Evolutionary conservation across 2,797 vertebrate genomes (phyloP).

Genomic region (Gephyroberyx darwinii): DNA sequence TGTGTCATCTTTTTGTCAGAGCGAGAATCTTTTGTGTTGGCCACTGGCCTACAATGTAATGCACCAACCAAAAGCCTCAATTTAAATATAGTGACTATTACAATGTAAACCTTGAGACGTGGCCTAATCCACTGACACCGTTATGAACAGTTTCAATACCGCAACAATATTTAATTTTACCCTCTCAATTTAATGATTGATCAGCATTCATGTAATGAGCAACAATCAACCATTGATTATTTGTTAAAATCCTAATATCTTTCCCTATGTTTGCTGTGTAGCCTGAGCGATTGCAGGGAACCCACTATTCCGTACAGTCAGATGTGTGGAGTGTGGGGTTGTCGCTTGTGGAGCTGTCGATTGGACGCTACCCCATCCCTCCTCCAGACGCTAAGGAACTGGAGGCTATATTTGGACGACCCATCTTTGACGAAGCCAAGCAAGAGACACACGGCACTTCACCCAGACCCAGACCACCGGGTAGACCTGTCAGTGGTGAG

Average conservation of each 20-base stretch:
- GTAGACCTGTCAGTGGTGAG: slow-evolving; percentile 61
- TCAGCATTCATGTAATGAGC: not conserved
- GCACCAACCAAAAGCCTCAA: not conserved
- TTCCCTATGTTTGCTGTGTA: slow-evolving; percentile 51
- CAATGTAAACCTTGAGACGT: not conserved
- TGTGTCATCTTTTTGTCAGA: not conserved
- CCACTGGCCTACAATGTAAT: not conserved
- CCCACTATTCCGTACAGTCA: slow-evolving; percentile 90
- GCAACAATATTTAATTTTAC: not conserved
- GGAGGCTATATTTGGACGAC: slow-evolving; percentile 87
- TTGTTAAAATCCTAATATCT: not conserved
- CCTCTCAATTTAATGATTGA: not conserved
- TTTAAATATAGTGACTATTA: not conserved
- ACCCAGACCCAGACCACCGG: slow-evolving; percentile 84
- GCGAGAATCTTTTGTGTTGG: not conserved
- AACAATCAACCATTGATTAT: not conserved
- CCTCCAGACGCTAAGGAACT: slow-evolving; percentile 89
- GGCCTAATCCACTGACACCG: not conserved
- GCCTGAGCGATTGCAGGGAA: slow-evolving; percentile 91
- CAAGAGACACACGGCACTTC: slow-evolving; percentile 83
- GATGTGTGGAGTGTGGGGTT: slow-evolving; percentile 94
- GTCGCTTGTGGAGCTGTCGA: slow-evolving; percentile 88
- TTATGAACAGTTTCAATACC: not conserved
- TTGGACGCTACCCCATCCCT: slow-evolving; percentile 90
- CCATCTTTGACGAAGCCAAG: slow-evolving; percentile 80